Conservation (phyloP, 2,113 vertebrate genomes). For the Burhinus bistriatus region DNA sequence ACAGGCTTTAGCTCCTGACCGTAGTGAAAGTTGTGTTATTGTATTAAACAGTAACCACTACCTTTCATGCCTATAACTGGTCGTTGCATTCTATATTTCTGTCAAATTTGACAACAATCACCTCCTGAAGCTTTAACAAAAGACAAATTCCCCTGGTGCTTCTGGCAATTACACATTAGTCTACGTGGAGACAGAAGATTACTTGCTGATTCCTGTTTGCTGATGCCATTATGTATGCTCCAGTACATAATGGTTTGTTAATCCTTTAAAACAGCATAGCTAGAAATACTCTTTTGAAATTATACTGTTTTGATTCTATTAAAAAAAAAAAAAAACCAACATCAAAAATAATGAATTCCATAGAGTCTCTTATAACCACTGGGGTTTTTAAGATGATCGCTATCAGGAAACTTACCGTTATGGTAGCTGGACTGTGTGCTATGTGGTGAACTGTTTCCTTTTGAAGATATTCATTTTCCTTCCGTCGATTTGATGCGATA, state of each 20-base stretch:
- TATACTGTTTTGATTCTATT: background rate
- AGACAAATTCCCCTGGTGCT: conserved; percentile 27
- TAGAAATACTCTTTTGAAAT: background rate
- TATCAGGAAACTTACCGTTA: conserved; percentile 1
- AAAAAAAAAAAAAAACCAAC: background rate
- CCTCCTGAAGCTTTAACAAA: conserved; percentile 43
- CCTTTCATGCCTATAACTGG: background rate
- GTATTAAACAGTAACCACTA: background rate
- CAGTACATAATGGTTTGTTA: conserved; percentile 20
- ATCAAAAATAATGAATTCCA: background rate
- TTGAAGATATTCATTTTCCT: conserved; percentile 34
- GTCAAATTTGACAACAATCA: background rate
- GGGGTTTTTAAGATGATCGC: background rate
- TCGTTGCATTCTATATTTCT: background rate
- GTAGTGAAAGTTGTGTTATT: background rate
- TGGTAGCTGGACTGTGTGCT: background rate
- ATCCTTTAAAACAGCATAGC: conserved; percentile 18
- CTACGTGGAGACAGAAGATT: background rate
- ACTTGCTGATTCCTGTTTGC: conserved; percentile 50
- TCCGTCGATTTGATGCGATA: background rate
- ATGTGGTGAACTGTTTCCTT: background rate
- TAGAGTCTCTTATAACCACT: background rate
- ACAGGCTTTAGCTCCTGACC: background rate
- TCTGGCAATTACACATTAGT: conserved; percentile 38
- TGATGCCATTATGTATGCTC: conserved; percentile 39